Conservation (phyloP, 2,113 vertebrate genomes). For the Ivindomyrus marchei region DNA sequence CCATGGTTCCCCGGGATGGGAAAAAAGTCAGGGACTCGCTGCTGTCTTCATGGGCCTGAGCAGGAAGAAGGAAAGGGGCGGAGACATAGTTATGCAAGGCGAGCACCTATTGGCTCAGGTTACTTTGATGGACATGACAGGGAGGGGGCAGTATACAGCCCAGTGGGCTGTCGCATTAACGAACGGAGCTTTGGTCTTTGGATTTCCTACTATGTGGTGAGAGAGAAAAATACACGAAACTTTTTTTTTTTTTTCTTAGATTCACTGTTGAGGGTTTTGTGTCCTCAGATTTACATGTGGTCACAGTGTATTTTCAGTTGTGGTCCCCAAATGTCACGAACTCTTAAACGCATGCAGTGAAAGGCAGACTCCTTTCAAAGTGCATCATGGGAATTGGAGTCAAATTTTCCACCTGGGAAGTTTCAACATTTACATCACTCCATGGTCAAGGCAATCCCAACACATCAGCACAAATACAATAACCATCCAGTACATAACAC, state of each 20-base stretch:
- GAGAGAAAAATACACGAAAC: neutral
- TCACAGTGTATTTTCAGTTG: neutral
- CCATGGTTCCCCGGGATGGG: slow-evolving; percentile 79
- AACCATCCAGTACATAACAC: neutral
- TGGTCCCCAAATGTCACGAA: neutral
- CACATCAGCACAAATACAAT: neutral
- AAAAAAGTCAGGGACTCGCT: slow-evolving; percentile 80
- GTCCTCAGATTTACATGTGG: neutral
- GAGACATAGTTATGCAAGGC: neutral
- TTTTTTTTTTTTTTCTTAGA: neutral
- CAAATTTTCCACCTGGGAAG: neutral
- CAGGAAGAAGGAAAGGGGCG: slow-evolving; percentile 7
- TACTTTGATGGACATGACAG: slow-evolving; percentile 1
- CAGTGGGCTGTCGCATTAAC: neutral
- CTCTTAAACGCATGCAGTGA: neutral
- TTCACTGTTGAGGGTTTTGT: neutral
- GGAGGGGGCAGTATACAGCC: neutral
- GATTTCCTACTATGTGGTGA: neutral
- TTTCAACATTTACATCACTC: neutral
- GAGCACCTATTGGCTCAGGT: neutral
- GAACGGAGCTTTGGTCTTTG: neutral
- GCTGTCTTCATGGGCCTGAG: slow-evolving; percentile 89
- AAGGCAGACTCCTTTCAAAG: neutral
- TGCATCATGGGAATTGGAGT: slow-evolving; percentile 15
- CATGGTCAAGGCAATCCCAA: neutral